phyloP scores from a whole-genome alignment of 2,888 invertebrate genomes.

The Melangyna quadrimaculata region DNA sequence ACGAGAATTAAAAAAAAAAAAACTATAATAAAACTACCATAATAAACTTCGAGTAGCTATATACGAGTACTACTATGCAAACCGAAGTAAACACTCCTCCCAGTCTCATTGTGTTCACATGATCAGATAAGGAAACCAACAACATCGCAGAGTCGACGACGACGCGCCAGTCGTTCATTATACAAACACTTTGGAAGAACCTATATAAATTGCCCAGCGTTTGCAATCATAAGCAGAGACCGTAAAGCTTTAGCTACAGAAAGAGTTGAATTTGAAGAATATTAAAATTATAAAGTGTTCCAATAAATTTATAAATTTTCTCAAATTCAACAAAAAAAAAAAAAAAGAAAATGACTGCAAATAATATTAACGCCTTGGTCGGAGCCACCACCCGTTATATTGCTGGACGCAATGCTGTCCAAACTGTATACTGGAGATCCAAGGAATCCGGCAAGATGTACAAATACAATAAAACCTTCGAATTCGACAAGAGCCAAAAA shows the following conservation, averaged over 20 bases:
- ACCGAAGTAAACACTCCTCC: constrained; percentile 24
- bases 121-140: constrained; percentile 54
- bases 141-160: neutral
- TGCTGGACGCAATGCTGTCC: constrained; percentile 87
- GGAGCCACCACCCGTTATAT: constrained; percentile 88
- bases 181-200: constrained; percentile 38
- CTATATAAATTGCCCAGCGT: constrained; percentile 59
- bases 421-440: constrained; percentile 89
- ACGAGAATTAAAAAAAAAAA: constrained; percentile 6
- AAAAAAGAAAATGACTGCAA: constrained; percentile 70
- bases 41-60: neutral
- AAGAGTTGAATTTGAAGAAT: constrained; percentile 15
- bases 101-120: constrained; percentile 28
- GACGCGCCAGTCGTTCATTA: neutral
- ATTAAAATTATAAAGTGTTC: neutral
- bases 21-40: neutral
- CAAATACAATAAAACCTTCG: constrained; percentile 83
- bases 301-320: neutral
- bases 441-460: constrained; percentile 82
- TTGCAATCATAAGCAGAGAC: constrained; percentile 47
- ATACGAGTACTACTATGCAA: neutral
- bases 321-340: neutral
- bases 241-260: constrained; percentile 53
- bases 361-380: constrained; percentile 83
- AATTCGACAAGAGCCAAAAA: constrained; percentile 82